Conservation (phyloP, 2,888 invertebrate species). For the Catocala nupta region DNA sequence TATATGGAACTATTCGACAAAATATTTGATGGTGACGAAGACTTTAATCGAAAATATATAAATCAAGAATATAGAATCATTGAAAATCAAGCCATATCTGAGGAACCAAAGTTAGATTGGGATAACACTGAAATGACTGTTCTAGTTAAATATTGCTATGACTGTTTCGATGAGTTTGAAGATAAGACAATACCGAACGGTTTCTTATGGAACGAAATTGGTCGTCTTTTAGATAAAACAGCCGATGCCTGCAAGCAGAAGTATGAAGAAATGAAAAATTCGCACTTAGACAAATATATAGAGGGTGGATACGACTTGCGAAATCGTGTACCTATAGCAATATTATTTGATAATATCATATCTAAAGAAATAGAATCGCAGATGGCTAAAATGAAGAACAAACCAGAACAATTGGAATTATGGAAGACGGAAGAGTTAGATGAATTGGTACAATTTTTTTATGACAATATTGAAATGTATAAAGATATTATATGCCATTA, state of each 20-base stretch:
- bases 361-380: conserved; percentile 66
- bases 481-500: conserved; percentile 76
- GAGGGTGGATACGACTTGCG: conserved; percentile 64
- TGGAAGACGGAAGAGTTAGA: conserved; percentile 68
- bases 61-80: conserved; percentile 24
- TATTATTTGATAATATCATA: conserved; percentile 76
- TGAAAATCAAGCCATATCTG: conserved; percentile 24
- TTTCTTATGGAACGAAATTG: conserved; percentile 80
- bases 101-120: conserved; percentile 58
- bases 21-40: conserved; percentile 71
- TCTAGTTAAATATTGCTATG: conserved; percentile 76
- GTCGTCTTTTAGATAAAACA: conserved; percentile 71
- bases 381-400: conserved; percentile 43
- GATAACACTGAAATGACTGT: conserved; percentile 71
- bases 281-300: conserved; percentile 67
- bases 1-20: conserved; percentile 75
- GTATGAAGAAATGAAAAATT: conserved; percentile 63
- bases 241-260: conserved; percentile 69
- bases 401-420: conserved; percentile 34
- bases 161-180: conserved; percentile 78
- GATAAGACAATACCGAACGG: conserved; percentile 76
- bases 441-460: conserved; percentile 72
- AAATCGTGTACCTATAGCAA: conserved; percentile 66
- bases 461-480: conserved; percentile 72
- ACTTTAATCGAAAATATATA: conserved; percentile 68